Evolutionary conservation across 2,113 vertebrate species (phyloP).

Genomic region (Elaphurus davidianus): DNA sequence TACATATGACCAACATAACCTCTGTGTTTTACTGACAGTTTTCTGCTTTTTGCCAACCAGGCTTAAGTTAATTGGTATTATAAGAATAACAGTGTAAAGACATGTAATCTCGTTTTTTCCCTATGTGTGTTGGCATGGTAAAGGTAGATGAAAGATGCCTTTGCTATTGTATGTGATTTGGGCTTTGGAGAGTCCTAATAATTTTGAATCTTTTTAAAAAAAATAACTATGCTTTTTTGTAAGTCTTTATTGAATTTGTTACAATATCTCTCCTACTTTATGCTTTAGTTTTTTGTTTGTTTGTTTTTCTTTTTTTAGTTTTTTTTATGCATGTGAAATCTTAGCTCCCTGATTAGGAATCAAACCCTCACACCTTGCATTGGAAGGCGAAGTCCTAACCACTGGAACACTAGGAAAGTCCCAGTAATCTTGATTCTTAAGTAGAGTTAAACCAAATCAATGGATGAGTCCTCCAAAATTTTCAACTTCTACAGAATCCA

Average conservation of each 20-base stretch:
- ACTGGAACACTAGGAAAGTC: not conserved
- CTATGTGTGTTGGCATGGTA: not conserved
- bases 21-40: not conserved
- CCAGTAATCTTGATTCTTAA: not conserved
- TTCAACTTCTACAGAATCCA: not conserved
- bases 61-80: not conserved
- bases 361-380: not conserved
- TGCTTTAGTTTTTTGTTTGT: not conserved
- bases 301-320: too few relatives aligned
- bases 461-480: not conserved
- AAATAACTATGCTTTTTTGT: not conserved
- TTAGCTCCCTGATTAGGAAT: not conserved
- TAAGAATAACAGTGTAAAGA: not conserved
- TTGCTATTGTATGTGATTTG: not conserved
- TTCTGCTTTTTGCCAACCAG: not conserved
- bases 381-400: not conserved
- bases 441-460: not conserved
- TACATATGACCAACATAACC: not conserved
- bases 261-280: not conserved
- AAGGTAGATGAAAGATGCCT: not conserved
- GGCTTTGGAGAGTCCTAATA: not conserved
- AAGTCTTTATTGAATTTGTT: not conserved
- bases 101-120: not conserved
- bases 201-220: not conserved
- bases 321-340: not conserved